Conservation (phyloP, 2,113 vertebrate species). For the Pagrus major region DNA sequence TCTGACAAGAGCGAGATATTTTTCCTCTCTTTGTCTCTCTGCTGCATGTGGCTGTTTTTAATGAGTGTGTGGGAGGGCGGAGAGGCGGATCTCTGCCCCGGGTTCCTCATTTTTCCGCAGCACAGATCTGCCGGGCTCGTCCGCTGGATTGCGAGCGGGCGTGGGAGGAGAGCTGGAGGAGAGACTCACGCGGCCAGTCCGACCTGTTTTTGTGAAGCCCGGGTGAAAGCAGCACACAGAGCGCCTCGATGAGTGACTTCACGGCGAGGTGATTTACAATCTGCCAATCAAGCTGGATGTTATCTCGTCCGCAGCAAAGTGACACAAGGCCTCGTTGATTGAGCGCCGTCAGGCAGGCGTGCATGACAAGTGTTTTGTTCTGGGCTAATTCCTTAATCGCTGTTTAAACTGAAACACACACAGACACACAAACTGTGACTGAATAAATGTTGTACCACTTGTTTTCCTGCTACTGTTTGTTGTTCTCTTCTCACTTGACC, state of each 20-base stretch:
- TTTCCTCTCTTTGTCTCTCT: constrained; percentile 4
- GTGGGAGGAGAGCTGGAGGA: constrained; percentile 50
- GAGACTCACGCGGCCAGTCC: constrained; percentile 49
- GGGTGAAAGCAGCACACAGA: constrained; percentile 17
- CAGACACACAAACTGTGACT: neutral
- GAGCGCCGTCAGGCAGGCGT: constrained; percentile 9
- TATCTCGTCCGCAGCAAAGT: constrained; percentile 1
- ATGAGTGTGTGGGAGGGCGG: constrained; percentile 58
- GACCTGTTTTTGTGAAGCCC: constrained; percentile 59
- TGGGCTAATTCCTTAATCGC: constrained; percentile 9
- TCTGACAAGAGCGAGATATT: constrained; percentile 24
- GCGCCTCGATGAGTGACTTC: constrained; percentile 11
- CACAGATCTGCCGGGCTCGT: constrained; percentile 19
- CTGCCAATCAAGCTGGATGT: constrained; percentile 38
- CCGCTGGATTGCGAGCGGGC: constrained; percentile 28
- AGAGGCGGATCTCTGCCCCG: constrained; percentile 44
- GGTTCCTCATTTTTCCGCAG: constrained; percentile 25
- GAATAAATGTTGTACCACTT: neutral
- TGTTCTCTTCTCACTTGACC: neutral
- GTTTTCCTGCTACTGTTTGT: neutral
- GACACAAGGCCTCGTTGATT: neutral
- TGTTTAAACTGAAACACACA: constrained; percentile 39
- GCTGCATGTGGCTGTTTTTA: constrained; percentile 54
- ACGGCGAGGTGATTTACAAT: constrained; percentile 34
- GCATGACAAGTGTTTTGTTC: neutral